phyloP scores from a whole-genome alignment of 2,797 vertebrate genomes.

The Onychomys arenicola region DNA sequence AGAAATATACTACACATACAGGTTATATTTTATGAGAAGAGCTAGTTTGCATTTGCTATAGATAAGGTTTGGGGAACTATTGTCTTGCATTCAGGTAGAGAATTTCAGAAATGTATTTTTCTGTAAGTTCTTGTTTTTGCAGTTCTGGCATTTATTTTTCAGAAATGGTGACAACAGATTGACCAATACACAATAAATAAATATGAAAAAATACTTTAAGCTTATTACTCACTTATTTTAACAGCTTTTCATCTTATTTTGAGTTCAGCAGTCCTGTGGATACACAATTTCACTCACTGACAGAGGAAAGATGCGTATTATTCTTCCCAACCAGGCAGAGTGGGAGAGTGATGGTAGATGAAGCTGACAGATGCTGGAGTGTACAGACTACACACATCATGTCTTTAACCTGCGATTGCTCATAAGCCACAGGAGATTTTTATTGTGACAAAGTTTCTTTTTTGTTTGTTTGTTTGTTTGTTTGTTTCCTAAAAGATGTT shows the following conservation, averaged over 20 bases:
- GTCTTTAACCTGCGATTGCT: neutral
- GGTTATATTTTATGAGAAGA: neutral
- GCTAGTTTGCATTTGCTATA: neutral
- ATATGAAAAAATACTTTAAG: neutral
- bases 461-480: too few relatives aligned
- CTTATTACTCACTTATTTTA: slow-evolving; percentile 20
- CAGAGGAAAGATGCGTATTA: slow-evolving; percentile 21
- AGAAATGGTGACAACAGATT: neutral
- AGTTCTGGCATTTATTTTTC: neutral
- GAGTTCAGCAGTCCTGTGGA: neutral
- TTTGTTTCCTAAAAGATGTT: neutral
- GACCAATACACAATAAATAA: neutral
- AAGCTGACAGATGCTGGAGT: neutral
- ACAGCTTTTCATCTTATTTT: slow-evolving; percentile 18
- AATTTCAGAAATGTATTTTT: slow-evolving; percentile 36
- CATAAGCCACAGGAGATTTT: neutral
- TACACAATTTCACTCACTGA: neutral
- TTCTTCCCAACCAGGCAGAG: neutral
- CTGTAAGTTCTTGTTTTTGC: neutral
- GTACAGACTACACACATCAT: neutral
- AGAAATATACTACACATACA: neutral
- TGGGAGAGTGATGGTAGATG: neutral
- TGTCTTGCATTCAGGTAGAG: neutral
- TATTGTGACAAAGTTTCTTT: neutral
- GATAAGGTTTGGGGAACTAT: neutral